These are phyloP conservation scores for Scopus umbretta DNA, from an alignment of 2,113 vertebrate species.

Conservation along the genomic window DNA sequence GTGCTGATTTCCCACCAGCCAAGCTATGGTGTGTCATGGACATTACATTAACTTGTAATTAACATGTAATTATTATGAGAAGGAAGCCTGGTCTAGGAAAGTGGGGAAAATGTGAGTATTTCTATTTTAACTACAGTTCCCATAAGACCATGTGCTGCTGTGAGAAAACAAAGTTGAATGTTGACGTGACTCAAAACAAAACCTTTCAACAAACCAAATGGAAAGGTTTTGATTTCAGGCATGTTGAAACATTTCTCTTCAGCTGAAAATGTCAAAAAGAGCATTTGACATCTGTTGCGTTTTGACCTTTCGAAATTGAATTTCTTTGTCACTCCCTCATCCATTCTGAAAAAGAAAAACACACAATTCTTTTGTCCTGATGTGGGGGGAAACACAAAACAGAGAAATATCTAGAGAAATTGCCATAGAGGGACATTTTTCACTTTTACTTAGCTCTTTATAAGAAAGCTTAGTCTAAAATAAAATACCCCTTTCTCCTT, in stretches of 20 bases:
- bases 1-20: background rate
- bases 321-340: slow-evolving; percentile 6
- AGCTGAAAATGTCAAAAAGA: slow-evolving; percentile 53
- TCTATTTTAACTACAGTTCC: slow-evolving; percentile 26
- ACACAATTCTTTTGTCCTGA: background rate
- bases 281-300: slow-evolving; percentile 58
- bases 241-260: slow-evolving; percentile 40
- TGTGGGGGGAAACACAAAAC: background rate
- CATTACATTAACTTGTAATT: background rate
- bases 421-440: background rate
- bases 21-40: background rate
- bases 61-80: background rate
- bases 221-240: slow-evolving; percentile 53
- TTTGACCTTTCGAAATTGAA: slow-evolving; percentile 60
- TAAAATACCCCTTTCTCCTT: background rate
- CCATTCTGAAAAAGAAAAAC: background rate
- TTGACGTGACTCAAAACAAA: slow-evolving; percentile 39
- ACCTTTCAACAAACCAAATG: slow-evolving; percentile 22
- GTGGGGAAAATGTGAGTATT: background rate
- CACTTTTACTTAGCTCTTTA: background rate
- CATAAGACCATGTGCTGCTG: background rate
- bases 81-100: background rate
- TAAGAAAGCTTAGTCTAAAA: background rate
- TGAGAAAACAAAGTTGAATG: slow-evolving; percentile 6
- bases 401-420: background rate